phyloP scores from a whole-genome alignment of 2,113 vertebrate genomes.

The Entelurus aequoreus region DNA sequence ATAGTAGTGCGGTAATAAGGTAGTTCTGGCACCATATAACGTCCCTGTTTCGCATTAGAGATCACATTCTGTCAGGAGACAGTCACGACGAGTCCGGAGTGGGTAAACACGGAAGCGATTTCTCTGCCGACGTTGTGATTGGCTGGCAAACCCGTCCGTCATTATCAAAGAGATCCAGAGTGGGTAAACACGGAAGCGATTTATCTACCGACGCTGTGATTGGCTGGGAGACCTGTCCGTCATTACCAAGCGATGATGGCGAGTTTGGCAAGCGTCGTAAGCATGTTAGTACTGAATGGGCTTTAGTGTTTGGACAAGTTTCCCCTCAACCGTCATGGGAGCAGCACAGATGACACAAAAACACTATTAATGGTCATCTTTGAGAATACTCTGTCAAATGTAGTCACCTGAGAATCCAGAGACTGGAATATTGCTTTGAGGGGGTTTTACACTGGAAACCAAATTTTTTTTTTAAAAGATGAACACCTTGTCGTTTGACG shows the following conservation, averaged over 20 bases:
- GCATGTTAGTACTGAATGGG: constrained; percentile 58
- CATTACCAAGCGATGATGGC: constrained; percentile 12
- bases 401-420: constrained; percentile 19
- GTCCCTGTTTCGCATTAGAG: not conserved
- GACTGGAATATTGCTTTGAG: constrained; percentile 1
- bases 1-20: not conserved
- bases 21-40: not conserved
- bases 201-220: constrained; percentile 34
- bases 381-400: constrained; percentile 34
- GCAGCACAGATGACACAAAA: constrained; percentile 41
- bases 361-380: constrained; percentile 1
- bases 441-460: not conserved
- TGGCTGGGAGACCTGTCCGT: constrained; percentile 59
- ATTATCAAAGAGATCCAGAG: not conserved
- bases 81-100: constrained; percentile 24
- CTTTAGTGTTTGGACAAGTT: constrained; percentile 71
- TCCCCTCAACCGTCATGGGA: constrained; percentile 48
- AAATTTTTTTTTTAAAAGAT: constrained; percentile 53
- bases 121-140: constrained; percentile 42
- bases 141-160: constrained; percentile 56
- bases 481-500: constrained; percentile 77
- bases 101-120: not conserved
- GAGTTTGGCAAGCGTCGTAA: constrained; percentile 14
- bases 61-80: not conserved
- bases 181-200: not conserved